Percentiles rank a stretch among this genome's conserved stretches.
phyloP scores from a whole-genome alignment of 2,797 vertebrate species.

The Leptoclinus maculatus region DNA sequence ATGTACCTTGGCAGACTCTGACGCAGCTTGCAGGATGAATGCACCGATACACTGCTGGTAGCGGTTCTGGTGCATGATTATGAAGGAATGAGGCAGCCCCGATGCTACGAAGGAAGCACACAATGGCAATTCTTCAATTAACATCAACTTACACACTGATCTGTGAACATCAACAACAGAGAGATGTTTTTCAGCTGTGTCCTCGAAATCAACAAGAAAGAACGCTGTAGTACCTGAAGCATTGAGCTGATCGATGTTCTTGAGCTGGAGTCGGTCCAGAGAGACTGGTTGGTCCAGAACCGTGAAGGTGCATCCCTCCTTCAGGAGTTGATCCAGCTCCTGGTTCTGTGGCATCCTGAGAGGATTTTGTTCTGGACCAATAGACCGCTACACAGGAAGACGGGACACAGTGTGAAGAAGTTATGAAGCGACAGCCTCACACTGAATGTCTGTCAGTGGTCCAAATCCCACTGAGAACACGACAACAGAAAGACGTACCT shows the following conservation, averaged over 20 bases:
- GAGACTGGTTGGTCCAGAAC: slow-evolving; percentile 92
- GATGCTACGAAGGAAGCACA: slow-evolving; percentile 79
- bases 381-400: slow-evolving; percentile 78
- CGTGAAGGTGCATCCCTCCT: slow-evolving; percentile 89
- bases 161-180: not conserved
- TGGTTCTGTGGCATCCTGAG: slow-evolving; percentile 83
- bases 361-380: slow-evolving; percentile 79
- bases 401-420: not conserved
- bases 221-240: slow-evolving; percentile 80
- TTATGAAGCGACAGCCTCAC: not conserved
- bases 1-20: slow-evolving; percentile 87
- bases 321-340: slow-evolving; percentile 89
- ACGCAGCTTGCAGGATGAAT: slow-evolving; percentile 90
- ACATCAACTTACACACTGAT: not conserved
- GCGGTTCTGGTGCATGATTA: slow-evolving; percentile 93
- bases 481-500: slow-evolving; percentile 75
- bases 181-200: not conserved
- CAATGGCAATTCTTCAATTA: not conserved
- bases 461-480: not conserved
- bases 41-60: slow-evolving; percentile 90
- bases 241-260: slow-evolving; percentile 88
- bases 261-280: slow-evolving; percentile 89
- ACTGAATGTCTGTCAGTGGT: fast-evolving
- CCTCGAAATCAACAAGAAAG: not conserved
- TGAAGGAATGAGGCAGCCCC: slow-evolving; percentile 89